Percentiles rank a stretch among this genome's conserved stretches.
phyloP scores from a whole-genome alignment of 2,113 vertebrate species.

The Osmerus mordax region DNA sequence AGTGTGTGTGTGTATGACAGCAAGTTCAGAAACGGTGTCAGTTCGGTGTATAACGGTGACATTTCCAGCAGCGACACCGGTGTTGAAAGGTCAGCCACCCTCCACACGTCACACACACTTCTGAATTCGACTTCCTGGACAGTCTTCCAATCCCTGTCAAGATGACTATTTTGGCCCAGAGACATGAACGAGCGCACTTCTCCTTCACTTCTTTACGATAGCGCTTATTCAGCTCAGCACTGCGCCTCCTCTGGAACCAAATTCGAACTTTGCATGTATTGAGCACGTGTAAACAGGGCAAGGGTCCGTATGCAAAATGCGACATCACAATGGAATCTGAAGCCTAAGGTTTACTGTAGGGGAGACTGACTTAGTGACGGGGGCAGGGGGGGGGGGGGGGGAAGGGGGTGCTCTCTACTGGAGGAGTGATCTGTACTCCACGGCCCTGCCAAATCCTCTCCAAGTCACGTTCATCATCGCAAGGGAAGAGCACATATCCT shows the following conservation, averaged over 20 bases:
- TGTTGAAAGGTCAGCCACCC: no score
- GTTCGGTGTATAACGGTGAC: constrained; percentile 41
- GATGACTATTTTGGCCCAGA: not conserved
- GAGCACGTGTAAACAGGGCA: constrained; percentile 51
- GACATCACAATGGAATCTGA: constrained; percentile 14
- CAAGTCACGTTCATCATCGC: constrained; percentile 56
- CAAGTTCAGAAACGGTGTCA: constrained; percentile 8
- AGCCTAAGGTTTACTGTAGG: constrained; percentile 5
- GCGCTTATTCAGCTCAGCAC: constrained; percentile 23
- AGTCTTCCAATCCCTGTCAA: not conserved
- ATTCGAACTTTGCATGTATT: constrained; percentile 12
- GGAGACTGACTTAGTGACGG: constrained; percentile 3
- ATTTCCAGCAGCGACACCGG: constrained; percentile 24
- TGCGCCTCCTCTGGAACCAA: constrained; percentile 1
- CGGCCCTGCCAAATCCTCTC: constrained; percentile 41
- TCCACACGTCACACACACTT: no score
- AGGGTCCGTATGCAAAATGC: constrained; percentile 13
- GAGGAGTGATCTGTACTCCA: no score
- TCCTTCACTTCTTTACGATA: constrained; percentile 17
- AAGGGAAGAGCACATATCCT: constrained; percentile 50
- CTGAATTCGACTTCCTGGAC: no score
- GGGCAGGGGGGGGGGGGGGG: no score
- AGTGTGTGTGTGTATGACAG: constrained; percentile 15
- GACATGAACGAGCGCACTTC: constrained; percentile 44
- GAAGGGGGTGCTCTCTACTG: no score